phyloP scores from a whole-genome alignment of 1,140 invertebrate species.

The Tetragnatha versicolor region DNA sequence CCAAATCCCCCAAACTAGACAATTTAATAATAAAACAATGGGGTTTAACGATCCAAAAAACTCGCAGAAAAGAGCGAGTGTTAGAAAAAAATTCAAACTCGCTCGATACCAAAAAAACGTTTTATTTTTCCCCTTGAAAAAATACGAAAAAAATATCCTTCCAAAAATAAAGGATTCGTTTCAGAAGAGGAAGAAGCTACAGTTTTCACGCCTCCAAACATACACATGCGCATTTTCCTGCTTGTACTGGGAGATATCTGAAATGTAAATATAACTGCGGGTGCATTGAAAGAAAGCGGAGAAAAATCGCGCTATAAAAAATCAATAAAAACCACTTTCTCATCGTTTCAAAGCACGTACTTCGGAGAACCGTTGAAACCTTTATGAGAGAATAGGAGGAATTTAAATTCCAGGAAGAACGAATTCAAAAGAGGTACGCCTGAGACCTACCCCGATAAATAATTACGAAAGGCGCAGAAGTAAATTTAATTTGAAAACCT shows the following conservation, averaged over 20 bases:
- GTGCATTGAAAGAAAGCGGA: neutral
- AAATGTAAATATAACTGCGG: conserved; percentile 32
- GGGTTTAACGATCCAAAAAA: conserved; percentile 31
- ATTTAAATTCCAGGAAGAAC: too few relatives aligned
- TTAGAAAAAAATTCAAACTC: too few relatives aligned
- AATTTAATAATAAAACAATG: conserved; percentile 30
- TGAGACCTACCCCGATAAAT: too few relatives aligned
- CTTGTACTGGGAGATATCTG: conserved; percentile 34
- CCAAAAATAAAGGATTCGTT: conserved; percentile 3
- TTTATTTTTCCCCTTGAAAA: neutral
- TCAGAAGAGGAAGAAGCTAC: conserved; percentile 1
- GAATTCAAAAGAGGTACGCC: too few relatives aligned
- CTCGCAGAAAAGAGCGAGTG: neutral
- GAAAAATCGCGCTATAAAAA: conserved; percentile 5
- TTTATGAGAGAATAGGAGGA: too few relatives aligned
- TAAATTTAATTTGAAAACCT: too few relatives aligned
- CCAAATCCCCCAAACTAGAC: conserved; percentile 12
- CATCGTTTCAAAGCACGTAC: conserved; percentile 18
- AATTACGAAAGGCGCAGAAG: too few relatives aligned
- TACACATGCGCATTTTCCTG: conserved; percentile 29
- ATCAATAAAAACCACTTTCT: neutral
- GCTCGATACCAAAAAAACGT: neutral
- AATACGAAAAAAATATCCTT: neutral
- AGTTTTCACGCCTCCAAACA: conserved; percentile 31
- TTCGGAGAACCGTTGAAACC: neutral